phyloP scores from a whole-genome alignment of 1,140 invertebrate genomes.

The Kradibia gibbosae region DNA sequence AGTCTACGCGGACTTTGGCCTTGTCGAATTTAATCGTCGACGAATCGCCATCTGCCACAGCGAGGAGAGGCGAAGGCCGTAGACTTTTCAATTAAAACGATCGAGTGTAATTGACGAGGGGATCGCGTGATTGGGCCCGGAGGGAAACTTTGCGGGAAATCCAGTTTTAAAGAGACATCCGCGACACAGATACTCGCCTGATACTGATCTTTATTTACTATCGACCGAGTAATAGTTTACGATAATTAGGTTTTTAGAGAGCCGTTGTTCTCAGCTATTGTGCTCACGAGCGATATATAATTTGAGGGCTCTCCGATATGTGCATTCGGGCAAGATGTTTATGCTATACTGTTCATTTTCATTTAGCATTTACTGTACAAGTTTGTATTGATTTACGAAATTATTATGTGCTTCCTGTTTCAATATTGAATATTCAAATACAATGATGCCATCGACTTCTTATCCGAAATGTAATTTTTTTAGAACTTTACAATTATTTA shows the following conservation, averaged over 20 bases:
- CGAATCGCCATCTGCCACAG: not conserved
- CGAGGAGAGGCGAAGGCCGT: not conserved
- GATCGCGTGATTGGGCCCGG: not conserved
- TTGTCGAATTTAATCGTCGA: slow-evolving; percentile 38
- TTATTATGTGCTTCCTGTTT: no score
- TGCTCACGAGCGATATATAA: slow-evolving; percentile 7
- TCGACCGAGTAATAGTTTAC: slow-evolving; percentile 35
- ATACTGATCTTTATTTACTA: slow-evolving; percentile 34
- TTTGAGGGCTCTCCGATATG: slow-evolving; percentile 19
- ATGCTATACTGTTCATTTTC: slow-evolving; percentile 2
- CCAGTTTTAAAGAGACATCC: not conserved
- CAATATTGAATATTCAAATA: no score
- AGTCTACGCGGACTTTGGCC: slow-evolving; percentile 7
- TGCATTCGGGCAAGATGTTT: not conserved
- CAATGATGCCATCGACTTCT: no score
- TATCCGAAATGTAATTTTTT: no score
- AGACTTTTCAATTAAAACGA: slow-evolving; percentile 29
- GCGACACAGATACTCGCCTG: not conserved
- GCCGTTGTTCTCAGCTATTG: slow-evolving; percentile 5
- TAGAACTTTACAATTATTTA: no score
- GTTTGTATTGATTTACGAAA: no score
- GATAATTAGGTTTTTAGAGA: slow-evolving; percentile 48
- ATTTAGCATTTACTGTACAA: no score
- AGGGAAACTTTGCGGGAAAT: not conserved
- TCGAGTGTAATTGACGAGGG: slow-evolving; percentile 19